Conservation (phyloP, 2,888 invertebrate species). For the Drepanosiphum platanoidis region DNA sequence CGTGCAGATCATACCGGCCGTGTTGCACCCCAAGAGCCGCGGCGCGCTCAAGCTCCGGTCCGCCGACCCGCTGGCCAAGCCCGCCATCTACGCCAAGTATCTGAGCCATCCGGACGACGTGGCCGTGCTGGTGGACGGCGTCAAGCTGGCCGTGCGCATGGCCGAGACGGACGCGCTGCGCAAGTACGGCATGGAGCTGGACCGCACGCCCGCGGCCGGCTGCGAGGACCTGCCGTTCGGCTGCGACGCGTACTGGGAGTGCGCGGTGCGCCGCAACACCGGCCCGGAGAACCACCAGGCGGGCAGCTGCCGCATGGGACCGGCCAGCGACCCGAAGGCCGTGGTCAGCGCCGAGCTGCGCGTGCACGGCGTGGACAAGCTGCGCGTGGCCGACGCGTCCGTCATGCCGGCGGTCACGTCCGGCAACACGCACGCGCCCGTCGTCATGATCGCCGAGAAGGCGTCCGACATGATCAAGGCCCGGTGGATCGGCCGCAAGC, state of each 20-base stretch:
- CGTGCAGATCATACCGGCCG: constrained; percentile 76
- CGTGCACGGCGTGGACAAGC: constrained; percentile 69
- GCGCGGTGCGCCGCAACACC: constrained; percentile 72
- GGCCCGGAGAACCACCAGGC: constrained; percentile 76
- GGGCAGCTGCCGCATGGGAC: constrained; percentile 75
- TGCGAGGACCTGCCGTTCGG: constrained; percentile 81
- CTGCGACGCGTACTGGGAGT: constrained; percentile 74
- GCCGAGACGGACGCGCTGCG: constrained; percentile 75
- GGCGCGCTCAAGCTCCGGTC: constrained; percentile 81
- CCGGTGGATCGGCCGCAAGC: constrained; percentile 67
- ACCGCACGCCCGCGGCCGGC: constrained; percentile 77
- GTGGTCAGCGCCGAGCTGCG: constrained; percentile 72
- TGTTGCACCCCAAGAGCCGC: constrained; percentile 86
- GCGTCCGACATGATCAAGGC: constrained; percentile 71
- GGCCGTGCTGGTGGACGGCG: constrained; percentile 82
- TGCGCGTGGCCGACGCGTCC: constrained; percentile 72
- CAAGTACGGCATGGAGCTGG: constrained; percentile 78
- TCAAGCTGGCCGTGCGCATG: constrained; percentile 79
- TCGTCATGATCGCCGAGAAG: constrained; percentile 73
- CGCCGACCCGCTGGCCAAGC: constrained; percentile 82
- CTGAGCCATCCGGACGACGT: constrained; percentile 82
- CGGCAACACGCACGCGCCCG: constrained; percentile 72
- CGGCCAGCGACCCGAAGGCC: constrained; percentile 70
- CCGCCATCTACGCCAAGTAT: constrained; percentile 86
- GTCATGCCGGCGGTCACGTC: constrained; percentile 71